phyloP scores from a whole-genome alignment of 2,888 invertebrate genomes.

The Conchocele bisecta region DNA sequence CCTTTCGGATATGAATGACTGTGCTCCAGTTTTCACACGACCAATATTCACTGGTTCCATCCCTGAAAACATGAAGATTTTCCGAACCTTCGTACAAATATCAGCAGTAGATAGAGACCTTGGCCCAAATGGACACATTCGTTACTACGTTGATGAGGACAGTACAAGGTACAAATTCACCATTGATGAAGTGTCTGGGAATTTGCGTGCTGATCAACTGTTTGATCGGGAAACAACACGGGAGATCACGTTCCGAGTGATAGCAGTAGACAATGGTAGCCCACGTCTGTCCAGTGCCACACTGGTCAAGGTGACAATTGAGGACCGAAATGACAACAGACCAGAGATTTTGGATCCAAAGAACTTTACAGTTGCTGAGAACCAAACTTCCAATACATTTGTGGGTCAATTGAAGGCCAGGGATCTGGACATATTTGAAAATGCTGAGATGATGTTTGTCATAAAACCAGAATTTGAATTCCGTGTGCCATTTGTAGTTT shows the following conservation, averaged over 20 bases:
- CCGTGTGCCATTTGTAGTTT: constrained; percentile 59
- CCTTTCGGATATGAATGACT: constrained; percentile 94
- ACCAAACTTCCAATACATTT: constrained; percentile 93
- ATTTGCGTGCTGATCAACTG: constrained; percentile 92
- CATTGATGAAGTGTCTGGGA: constrained; percentile 92
- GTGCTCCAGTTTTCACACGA: constrained; percentile 89
- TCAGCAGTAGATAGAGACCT: constrained; percentile 51
- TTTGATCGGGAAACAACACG: constrained; percentile 93
- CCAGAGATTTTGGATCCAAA: constrained; percentile 95
- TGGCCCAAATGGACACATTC: constrained; percentile 60
- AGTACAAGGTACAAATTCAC: constrained; percentile 92
- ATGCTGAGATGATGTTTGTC: constrained; percentile 85
- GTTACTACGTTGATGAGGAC: constrained; percentile 84
- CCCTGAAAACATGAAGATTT: constrained; percentile 47
- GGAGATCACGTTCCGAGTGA: constrained; percentile 95
- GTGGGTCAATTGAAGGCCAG: constrained; percentile 95
- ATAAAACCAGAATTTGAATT: constrained; percentile 48
- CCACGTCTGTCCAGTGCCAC: constrained; percentile 89
- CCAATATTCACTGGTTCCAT: constrained; percentile 80
- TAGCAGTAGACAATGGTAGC: constrained; percentile 89
- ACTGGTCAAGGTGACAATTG: constrained; percentile 89
- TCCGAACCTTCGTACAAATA: constrained; percentile 51
- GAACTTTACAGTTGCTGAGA: constrained; percentile 93
- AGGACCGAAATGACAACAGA: constrained; percentile 97
- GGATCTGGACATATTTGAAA: constrained; percentile 95